These are phyloP conservation scores for Recurvirostra avosetta DNA, from an alignment of 2,113 vertebrate species.

Conservation along the genomic window DNA sequence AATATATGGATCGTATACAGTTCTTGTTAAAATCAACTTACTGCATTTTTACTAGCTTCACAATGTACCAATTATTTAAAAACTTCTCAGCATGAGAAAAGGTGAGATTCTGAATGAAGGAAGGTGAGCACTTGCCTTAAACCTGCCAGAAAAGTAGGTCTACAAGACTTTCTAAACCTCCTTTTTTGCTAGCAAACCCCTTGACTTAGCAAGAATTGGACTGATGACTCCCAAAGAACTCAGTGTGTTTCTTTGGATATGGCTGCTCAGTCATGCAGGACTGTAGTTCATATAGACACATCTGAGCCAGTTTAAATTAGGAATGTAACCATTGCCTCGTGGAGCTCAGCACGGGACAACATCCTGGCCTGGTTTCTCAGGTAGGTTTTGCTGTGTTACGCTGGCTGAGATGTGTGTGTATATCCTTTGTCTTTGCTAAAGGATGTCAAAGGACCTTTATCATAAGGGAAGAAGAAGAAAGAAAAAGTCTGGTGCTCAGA, in stretches of 20 bases:
- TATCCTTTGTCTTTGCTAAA: neutral
- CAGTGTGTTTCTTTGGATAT: neutral
- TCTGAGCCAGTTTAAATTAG: neutral
- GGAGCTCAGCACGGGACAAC: neutral
- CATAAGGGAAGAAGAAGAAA: neutral
- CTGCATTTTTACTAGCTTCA: neutral
- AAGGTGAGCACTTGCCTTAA: neutral
- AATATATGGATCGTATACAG: neutral
- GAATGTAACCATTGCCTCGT: fast-evolving
- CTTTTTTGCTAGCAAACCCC: neutral
- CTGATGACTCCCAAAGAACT: neutral
- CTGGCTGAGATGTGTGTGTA: neutral
- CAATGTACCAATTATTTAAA: neutral
- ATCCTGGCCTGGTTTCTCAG: neutral
- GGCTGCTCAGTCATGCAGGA: neutral
- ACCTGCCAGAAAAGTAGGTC: neutral
- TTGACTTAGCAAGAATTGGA: neutral
- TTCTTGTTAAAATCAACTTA: neutral
- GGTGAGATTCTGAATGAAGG: neutral
- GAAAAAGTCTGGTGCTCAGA: neutral
- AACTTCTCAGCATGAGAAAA: neutral
- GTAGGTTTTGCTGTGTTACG: neutral
- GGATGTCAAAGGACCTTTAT: neutral
- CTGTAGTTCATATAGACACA: neutral
- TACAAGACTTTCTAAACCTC: neutral